These are phyloP conservation scores for Lochmaea capreae DNA, from an alignment of 2,888 invertebrate genomes.

Conservation along the genomic window DNA sequence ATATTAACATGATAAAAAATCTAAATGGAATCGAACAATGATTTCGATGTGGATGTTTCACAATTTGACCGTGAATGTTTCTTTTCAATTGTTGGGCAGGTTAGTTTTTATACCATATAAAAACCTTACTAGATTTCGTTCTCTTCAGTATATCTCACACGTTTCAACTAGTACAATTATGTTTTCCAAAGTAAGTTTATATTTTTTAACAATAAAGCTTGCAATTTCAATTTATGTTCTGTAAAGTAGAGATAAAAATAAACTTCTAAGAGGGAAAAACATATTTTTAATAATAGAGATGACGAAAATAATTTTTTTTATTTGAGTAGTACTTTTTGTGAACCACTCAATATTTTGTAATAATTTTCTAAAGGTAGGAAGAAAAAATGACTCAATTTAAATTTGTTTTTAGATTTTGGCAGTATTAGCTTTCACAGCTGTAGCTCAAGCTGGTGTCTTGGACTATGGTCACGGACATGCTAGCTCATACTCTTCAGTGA, in stretches of 20 bases:
- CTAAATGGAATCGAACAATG: slow-evolving; percentile 2
- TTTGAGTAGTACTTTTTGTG: too few relatives aligned
- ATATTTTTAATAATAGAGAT: too few relatives aligned
- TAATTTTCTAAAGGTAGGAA: too few relatives aligned
- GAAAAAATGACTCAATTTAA: too few relatives aligned
- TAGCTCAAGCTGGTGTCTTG: slow-evolving; percentile 43
- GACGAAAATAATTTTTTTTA: too few relatives aligned
- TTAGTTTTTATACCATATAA: slow-evolving; percentile 2
- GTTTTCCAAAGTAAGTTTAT: slow-evolving; percentile 24
- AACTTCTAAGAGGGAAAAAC: too few relatives aligned
- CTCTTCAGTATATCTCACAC: neutral
- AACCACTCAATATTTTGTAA: too few relatives aligned
- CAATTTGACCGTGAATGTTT: slow-evolving; percentile 12
- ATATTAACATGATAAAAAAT: slow-evolving; percentile 4
- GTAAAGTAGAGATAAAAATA: too few relatives aligned
- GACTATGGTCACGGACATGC: slow-evolving; percentile 32
- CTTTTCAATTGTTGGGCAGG: slow-evolving; percentile 6
- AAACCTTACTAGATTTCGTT: slow-evolving; percentile 4
- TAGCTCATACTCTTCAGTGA: slow-evolving; percentile 23
- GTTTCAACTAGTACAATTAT: slow-evolving; percentile 2
- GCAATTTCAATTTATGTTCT: too few relatives aligned
- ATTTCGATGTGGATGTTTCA: slow-evolving; percentile 11
- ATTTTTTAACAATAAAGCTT: neutral
- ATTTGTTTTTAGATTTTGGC: slow-evolving; percentile 42
- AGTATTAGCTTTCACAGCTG: slow-evolving; percentile 42